Percentiles rank a stretch among this genome's conserved stretches.
Conservation (phyloP, 2,113 vertebrate species). For the Tringa solitaria region DNA sequence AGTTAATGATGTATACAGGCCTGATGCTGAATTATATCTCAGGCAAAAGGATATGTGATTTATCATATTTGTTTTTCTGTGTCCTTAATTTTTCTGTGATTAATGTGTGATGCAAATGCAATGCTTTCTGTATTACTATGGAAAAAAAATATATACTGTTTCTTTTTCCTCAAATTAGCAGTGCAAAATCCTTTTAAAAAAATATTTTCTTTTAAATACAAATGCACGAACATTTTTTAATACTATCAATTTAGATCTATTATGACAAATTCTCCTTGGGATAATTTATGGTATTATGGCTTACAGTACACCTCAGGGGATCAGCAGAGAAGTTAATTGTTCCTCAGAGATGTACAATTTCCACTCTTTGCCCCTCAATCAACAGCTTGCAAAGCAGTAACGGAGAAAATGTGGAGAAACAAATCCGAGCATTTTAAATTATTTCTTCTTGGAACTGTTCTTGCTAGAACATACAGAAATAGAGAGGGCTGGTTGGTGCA, state of each 20-base stretch:
- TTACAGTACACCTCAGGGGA: not conserved
- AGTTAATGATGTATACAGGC: not conserved
- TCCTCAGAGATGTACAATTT: constrained; percentile 34
- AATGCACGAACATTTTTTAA: not conserved
- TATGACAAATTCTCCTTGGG: not conserved
- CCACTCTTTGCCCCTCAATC: not conserved
- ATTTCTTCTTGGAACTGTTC: not conserved
- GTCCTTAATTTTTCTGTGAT: constrained; percentile 30
- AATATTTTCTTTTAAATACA: not conserved
- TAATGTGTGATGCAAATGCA: constrained; percentile 13
- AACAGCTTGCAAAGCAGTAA: constrained; percentile 22
- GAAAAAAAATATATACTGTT: not conserved
- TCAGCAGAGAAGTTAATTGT: constrained; percentile 32
- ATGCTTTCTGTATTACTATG: not conserved
- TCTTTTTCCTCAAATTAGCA: not conserved
- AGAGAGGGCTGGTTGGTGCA: not conserved
- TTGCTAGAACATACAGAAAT: not conserved
- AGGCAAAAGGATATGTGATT: not conserved
- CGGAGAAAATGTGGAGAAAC: not conserved
- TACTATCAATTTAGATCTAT: not conserved
- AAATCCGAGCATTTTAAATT: not conserved
- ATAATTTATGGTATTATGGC: constrained; percentile 27
- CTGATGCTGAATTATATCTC: not conserved
- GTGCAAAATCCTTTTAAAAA: not conserved
- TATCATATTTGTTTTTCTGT: constrained; percentile 30